Base-by-base conservation (phyloP, 1,140 invertebrate species). In the Kradibia gibbosae region DNA sequence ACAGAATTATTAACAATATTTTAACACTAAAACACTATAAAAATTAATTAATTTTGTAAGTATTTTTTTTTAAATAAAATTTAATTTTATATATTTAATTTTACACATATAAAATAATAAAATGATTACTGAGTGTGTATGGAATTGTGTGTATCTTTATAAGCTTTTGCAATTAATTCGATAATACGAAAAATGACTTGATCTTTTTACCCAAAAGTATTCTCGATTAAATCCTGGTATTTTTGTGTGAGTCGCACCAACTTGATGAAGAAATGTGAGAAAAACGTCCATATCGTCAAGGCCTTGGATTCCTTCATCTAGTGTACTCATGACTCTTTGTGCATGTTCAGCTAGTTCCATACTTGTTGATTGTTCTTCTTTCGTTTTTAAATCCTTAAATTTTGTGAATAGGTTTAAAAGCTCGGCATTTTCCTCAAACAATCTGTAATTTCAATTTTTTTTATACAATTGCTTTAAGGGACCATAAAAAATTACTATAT, bases 401-500 rank as follows among this genome's bases (percentile, higher is more conserved):
- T 96, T 96, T 71, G 94, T 93, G 89, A 98, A 98, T 89, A 98
- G 93, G 36, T 93, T 91, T 28, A 97, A 91, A 8, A 98, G 91
- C 75, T 98, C 96, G 76, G 93, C 90, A 86, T 98, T 95, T 82
- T 97, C 95, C 89, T 98, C 96, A 89, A 98, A 98, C 84, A 98
- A 92, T 89, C 97, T 98, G 93, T 7, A 90, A 89, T 36, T 72
- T 34, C n/a, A 73, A 73, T 73, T 50, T 45, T n/a, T 25, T n/a
- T n/a, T n/a, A n/a, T n/a, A n/a, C n/a, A n/a, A n/a, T n/a, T n/a
- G n/a, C n/a, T n/a, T n/a, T n/a, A n/a, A n/a, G n/a, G n/a, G n/a
- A n/a, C n/a, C n/a, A n/a, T n/a, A n/a, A n/a, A n/a, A n/a, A n/a
- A n/a, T n/a, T n/a, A n/a, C n/a, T n/a, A n/a, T n/a, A n/a, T n/a